phyloP scores from a whole-genome alignment of 2,888 invertebrate genomes.

The Zelleria hepariella region DNA sequence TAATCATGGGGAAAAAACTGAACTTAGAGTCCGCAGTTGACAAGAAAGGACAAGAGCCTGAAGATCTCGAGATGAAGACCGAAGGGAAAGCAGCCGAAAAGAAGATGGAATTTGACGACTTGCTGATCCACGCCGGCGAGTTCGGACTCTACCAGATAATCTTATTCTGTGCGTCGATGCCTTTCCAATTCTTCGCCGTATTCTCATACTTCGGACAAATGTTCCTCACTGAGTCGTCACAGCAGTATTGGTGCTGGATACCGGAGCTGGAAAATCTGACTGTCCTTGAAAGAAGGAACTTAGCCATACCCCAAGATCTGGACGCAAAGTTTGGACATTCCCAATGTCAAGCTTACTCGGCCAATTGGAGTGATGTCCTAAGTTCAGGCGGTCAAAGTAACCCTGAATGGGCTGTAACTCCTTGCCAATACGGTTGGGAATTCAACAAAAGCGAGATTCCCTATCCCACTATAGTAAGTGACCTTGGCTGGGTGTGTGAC shows the following conservation, averaged over 20 bases:
- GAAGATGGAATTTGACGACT: constrained; percentile 10
- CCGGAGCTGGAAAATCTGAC: constrained; percentile 13
- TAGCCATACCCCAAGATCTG: constrained; percentile 11
- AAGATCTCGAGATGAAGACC: not conserved
- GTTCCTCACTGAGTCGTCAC: constrained; percentile 11
- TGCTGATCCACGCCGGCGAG: constrained; percentile 10
- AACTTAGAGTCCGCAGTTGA: not conserved
- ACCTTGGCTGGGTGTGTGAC: constrained; percentile 15
- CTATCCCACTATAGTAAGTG: constrained; percentile 12
- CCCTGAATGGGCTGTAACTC: not conserved
- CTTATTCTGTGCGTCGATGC: constrained; percentile 9
- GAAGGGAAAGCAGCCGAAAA: not conserved
- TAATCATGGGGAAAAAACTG: no score
- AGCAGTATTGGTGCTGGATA: constrained; percentile 13
- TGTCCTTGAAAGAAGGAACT: constrained; percentile 5
- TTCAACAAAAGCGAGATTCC: constrained; percentile 12
- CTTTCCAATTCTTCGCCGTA: constrained; percentile 11
- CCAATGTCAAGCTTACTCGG: constrained; percentile 8
- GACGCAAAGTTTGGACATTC: constrained; percentile 7
- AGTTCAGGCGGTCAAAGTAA: not conserved
- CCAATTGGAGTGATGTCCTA: constrained; percentile 12
- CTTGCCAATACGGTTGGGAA: constrained; percentile 13
- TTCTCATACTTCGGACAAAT: constrained; percentile 11
- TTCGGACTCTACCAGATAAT: constrained; percentile 11
- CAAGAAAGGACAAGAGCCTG: not conserved